Conservation (phyloP, 92 coral and sea anemone species). For the Umimayanthus chanpuru region DNA sequence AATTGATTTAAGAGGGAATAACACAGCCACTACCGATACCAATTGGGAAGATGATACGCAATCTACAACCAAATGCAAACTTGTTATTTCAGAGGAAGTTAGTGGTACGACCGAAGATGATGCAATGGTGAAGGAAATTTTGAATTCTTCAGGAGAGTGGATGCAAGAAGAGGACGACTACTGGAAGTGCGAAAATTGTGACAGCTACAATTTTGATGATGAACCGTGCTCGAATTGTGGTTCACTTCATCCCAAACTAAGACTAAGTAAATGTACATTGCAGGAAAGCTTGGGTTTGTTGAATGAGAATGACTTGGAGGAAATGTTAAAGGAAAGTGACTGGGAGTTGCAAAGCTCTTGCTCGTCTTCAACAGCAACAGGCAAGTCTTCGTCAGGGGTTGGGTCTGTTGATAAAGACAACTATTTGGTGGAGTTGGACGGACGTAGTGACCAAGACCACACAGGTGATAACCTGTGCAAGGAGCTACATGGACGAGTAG, state of each 20-base stretch:
- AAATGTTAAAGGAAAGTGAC: constrained; percentile 10
- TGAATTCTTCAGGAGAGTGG: constrained; percentile 43
- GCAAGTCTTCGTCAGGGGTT: background rate
- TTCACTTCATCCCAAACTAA: background rate
- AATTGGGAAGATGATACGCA: constrained; percentile 5
- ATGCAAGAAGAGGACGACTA: constrained; percentile 63
- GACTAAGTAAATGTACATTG: too few relatives aligned
- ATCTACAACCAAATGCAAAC: constrained; percentile 27
- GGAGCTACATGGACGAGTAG: background rate
- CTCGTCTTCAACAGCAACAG: constrained; percentile 27
- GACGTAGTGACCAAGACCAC: background rate
- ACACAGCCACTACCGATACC: constrained; percentile 22
- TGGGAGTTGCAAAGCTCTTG: constrained; percentile 29
- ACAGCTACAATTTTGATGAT: constrained; percentile 48
- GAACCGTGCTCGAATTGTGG: constrained; percentile 39
- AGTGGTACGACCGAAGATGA: constrained; percentile 26
- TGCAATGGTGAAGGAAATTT: constrained; percentile 18
- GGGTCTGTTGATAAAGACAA: background rate
- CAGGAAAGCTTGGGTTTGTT: background rate
- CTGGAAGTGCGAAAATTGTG: constrained; percentile 63
- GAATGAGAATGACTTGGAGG: constrained; percentile 28
- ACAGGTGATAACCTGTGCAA: constrained; percentile 5
- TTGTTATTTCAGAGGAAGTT: constrained; percentile 20
- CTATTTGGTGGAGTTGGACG: background rate
- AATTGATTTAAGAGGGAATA: background rate